Evolutionary conservation across 2,797 vertebrate genomes (phyloP).

Genomic region (Syndactyla subalaris): DNA sequence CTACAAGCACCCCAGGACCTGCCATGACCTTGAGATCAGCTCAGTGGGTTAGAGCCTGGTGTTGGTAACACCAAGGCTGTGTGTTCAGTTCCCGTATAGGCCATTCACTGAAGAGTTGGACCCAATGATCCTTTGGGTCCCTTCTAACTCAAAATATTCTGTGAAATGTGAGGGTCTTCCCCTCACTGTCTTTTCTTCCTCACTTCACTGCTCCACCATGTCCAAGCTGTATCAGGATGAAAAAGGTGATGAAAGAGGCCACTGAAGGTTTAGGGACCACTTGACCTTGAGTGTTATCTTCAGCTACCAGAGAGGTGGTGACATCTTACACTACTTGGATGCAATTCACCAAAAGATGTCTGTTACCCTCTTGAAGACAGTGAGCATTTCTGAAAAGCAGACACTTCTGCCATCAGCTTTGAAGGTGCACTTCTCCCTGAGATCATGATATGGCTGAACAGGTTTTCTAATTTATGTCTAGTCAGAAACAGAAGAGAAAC

Average conservation of each 20-base stretch:
- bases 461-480: not conserved
- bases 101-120: not conserved
- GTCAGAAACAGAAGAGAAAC: conserved; percentile 3
- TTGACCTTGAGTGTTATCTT: not conserved
- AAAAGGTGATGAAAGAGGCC: not conserved
- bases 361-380: not conserved
- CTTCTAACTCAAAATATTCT: not conserved
- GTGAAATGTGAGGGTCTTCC: not conserved
- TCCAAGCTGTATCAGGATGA: not conserved
- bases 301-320: not conserved
- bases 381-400: not conserved
- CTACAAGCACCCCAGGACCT: not conserved
- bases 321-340: not conserved
- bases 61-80: not conserved
- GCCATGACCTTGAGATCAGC: not conserved
- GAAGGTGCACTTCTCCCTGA: not conserved
- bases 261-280: not conserved
- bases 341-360: not conserved
- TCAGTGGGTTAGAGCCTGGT: not conserved
- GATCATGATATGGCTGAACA: not conserved
- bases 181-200: not conserved
- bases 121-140: not conserved
- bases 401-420: not conserved
- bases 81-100: not conserved
- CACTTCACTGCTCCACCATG: not conserved